Percentiles rank a stretch among this genome's conserved stretches.
Conservation (phyloP, 1,140 invertebrate species). For the Diorhabda elongata region DNA sequence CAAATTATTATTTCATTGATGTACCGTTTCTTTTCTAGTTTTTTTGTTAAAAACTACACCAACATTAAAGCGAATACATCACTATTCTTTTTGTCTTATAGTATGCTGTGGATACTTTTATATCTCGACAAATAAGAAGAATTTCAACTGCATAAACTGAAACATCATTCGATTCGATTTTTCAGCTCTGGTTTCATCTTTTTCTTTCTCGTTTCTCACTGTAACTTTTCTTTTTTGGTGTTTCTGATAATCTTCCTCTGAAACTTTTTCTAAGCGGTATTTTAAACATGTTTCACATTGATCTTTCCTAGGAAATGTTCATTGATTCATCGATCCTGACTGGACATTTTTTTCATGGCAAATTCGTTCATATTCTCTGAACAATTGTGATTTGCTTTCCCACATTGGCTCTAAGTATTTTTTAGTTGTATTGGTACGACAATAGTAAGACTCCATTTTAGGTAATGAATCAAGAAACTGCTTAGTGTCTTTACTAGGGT, state of each 20-base stretch:
- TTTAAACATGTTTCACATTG: conserved; percentile 17
- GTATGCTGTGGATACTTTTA: conserved; percentile 19
- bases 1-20: conserved; percentile 9
- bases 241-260: conserved; percentile 20
- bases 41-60: conserved; percentile 5
- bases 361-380: background rate
- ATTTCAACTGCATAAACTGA: conserved; percentile 8
- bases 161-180: conserved; percentile 8
- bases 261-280: conserved; percentile 8
- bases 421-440: background rate
- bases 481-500: background rate
- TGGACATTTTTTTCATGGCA: background rate
- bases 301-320: background rate
- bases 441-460: background rate
- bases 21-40: background rate
- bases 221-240: conserved; percentile 29
- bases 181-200: conserved; percentile 21
- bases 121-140: background rate
- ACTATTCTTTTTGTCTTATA: conserved; percentile 35
- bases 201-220: conserved; percentile 28
- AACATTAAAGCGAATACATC: conserved; percentile 11
- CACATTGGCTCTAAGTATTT: background rate
- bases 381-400: background rate
- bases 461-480: conserved; percentile 1
- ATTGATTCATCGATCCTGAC: background rate